These are phyloP conservation scores for Hucho hucho DNA, from an alignment of 2,113 vertebrate species.

Conservation along the genomic window DNA sequence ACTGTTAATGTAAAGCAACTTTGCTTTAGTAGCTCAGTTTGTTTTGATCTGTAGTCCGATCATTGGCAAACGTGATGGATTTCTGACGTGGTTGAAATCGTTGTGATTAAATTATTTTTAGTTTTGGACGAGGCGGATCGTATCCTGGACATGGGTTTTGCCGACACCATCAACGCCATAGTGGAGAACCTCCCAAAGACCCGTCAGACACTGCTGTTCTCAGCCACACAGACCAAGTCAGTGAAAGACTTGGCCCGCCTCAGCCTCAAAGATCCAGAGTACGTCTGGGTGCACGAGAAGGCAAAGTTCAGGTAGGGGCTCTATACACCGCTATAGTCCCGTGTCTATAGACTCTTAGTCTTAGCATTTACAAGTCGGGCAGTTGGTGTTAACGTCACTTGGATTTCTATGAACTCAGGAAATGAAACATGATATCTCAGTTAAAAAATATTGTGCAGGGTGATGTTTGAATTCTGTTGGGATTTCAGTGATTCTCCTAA, in stretches of 20 bases:
- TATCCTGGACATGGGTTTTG: constrained; percentile 97
- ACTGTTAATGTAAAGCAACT: too few relatives aligned
- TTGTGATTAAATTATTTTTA: constrained; percentile 3
- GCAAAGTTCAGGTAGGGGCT: constrained; percentile 87
- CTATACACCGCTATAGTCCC: too few relatives aligned
- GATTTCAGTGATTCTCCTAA: too few relatives aligned
- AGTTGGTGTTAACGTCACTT: too few relatives aligned
- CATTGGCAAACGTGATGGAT: not conserved
- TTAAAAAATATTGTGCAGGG: too few relatives aligned
- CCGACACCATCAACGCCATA: constrained; percentile 93
- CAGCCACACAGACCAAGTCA: constrained; percentile 95
- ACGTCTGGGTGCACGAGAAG: constrained; percentile 95
- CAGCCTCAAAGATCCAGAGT: constrained; percentile 91
- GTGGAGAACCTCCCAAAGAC: constrained; percentile 91
- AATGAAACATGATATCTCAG: too few relatives aligned
- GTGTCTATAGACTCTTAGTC: too few relatives aligned
- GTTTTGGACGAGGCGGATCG: constrained; percentile 97
- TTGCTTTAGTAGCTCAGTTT: too few relatives aligned
- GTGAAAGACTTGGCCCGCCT: constrained; percentile 93
- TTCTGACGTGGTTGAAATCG: not conserved
- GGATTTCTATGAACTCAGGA: too few relatives aligned
- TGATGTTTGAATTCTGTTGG: too few relatives aligned
- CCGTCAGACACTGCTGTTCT: constrained; percentile 94
- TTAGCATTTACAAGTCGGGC: too few relatives aligned
- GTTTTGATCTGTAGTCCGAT: not conserved